Base-by-base conservation (phyloP, 2,797 vertebrate genomes). In the Muscicapa striata region DNA sequence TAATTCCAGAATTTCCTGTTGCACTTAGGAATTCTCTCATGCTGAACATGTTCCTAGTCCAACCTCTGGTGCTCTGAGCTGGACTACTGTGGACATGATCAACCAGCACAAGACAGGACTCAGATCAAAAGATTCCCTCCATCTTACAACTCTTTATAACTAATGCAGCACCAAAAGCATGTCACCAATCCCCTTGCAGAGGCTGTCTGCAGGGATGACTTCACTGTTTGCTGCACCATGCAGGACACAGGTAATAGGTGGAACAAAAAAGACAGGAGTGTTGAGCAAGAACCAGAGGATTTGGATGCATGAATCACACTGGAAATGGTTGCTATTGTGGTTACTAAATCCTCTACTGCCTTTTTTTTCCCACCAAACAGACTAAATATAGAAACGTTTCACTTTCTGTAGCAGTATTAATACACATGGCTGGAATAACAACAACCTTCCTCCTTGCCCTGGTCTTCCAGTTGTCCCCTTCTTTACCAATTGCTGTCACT, bases 261-360 rank as follows among this genome's bases (percentile, higher is more conserved):
- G 21, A 46, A 81, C n/a, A 49, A 90, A 91, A 86, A 49, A 66
- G 51, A 48, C 49, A 87, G 69, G 54, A 73, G 7, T n/a, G 63
- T 69, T 83, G 77, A 96, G 70, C 6, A 46, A 81, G 64, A 84
- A 80, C 32, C 64, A 88, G 94, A 88, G 66, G 63, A 83, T 91
- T 81, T 62, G 34, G 41, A 84, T 79, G 55, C n/a, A 76, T 46
- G 51, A 93, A 84, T 57, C 38, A 57, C 45, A 61, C 24, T 45
- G 68, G 46, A 90, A 91, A 91, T 36, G 16, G 17, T 32, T 84
- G 70, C 54, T 59, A 26, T 63, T 82, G 18, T n/a, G 51, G 22
- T 66, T 72, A 76, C 19, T 84, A 84, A 94, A 74, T 78, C 63
- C 24, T 79, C 38, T 46, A 30, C n/a, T 51, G 58, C 19, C 5